Base-by-base conservation (phyloP, 1,140 invertebrate species). In the Diorhabda elongata region DNA sequence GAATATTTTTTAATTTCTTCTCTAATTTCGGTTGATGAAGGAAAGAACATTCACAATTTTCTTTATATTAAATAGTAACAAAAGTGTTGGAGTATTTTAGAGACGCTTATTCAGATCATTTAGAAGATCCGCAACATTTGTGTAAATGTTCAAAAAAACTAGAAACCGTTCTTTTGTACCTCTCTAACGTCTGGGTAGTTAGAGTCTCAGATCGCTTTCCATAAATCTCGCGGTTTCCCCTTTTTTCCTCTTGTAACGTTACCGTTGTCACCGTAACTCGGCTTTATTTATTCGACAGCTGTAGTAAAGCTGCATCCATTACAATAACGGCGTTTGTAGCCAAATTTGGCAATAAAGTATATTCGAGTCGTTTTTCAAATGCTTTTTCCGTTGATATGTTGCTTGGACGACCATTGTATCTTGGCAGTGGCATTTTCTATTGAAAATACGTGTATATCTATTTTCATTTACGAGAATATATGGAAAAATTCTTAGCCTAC, bases 201-300 rank as follows among this genome's bases (percentile, higher is more conserved):
- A 44, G 42, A 62, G 8, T 62, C n/a, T 11, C 44, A 62, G 61
- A 62, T 62, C 43, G 61, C 44, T 42, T 62, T 43, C 44, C 43
- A 62, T 62, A 62, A 62, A 62, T 44, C 42, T 44, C 43, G 2
- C 43, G 61, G 44, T 44, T 11, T 62, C 43, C 43, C 7, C 43
- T 44, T 62, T 62, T 62, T 44, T 3, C 47, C 47, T 52, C 47
- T 52, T 52, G 6, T 52, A 52, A 52, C 47, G n/a, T 6, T n/a
- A 3, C 47, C 47, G 47, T 52, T 52, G 47, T 62, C 43, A 43
- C 11, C 44, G 11, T 62, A 44, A 7, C 44, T 44, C 61, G 42
- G 61, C 43, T 62, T 52, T 44, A 62, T 62, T 62, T 62, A 62
- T 62, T 62, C 61, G 61, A 11, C 61, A 62, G 61, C 42, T 62